A percentile compares a stretch with the other conserved stretches of the same genome.
phyloP scores from a whole-genome alignment of 2,797 vertebrate species.

The Poeciliopsis presidionis region DNA sequence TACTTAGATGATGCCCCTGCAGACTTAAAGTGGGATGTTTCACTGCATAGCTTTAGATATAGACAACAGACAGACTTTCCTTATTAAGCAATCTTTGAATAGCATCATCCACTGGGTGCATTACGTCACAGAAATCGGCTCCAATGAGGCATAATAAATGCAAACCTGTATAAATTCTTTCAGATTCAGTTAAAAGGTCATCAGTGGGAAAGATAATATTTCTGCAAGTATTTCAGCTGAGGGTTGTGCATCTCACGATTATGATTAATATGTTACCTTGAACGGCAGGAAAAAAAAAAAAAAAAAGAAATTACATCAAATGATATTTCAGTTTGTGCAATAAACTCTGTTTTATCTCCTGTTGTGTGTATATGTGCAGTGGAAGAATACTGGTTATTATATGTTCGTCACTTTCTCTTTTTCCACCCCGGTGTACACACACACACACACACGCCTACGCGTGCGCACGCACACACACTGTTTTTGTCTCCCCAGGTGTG shows the following conservation, averaged over 20 bases:
- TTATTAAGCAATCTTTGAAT: slow-evolving; percentile 28
- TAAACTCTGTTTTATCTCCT: slow-evolving; percentile 44
- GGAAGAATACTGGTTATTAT: slow-evolving; percentile 23
- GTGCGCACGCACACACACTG: slow-evolving; percentile 13
- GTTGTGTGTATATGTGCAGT: slow-evolving; percentile 22
- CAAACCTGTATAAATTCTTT: slow-evolving; percentile 34
- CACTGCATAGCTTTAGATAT: slow-evolving; percentile 34
- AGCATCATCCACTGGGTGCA: slow-evolving; percentile 29
- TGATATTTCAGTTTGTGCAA: slow-evolving; percentile 24
- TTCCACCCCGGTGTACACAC: slow-evolving; percentile 19
- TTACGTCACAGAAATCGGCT: slow-evolving; percentile 32
- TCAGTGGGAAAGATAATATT: slow-evolving; percentile 41
- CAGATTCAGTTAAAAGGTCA: slow-evolving; percentile 15
- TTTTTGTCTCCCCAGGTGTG: slow-evolving; percentile 78
- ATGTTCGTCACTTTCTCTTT: slow-evolving; percentile 21
- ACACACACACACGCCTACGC: slow-evolving; percentile 10
- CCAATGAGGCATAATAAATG: slow-evolving; percentile 47
- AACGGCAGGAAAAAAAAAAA: slow-evolving; percentile 26
- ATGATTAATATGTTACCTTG: slow-evolving; percentile 51
- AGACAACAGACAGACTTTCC: slow-evolving; percentile 32
- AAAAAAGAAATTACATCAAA: slow-evolving; percentile 36
- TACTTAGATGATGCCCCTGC: slow-evolving; percentile 26
- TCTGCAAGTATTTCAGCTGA: slow-evolving; percentile 20
- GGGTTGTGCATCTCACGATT: slow-evolving; percentile 34
- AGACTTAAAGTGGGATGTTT: slow-evolving; percentile 24